These are phyloP conservation scores for Lydus trimaculatus DNA, from an alignment of 2,888 invertebrate genomes.

Conservation along the genomic window DNA sequence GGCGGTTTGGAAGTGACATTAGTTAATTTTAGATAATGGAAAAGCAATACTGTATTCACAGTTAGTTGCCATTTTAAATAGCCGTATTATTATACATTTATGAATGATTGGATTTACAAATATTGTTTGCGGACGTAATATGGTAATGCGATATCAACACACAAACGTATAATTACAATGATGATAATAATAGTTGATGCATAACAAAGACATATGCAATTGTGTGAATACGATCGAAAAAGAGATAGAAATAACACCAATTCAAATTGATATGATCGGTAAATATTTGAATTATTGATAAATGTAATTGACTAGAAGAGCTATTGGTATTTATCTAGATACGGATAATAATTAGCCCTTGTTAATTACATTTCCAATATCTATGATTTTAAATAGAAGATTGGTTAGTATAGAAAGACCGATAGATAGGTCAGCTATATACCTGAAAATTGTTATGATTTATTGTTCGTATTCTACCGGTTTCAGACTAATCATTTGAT, in stretches of 20 bases:
- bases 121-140: neutral
- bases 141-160: neutral
- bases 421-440: neutral
- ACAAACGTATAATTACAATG: neutral
- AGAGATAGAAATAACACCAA: neutral
- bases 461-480: neutral
- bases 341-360: slow-evolving; percentile 31
- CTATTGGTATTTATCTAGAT: slow-evolving; percentile 17
- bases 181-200: neutral
- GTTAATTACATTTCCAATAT: slow-evolving; percentile 32
- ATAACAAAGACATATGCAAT: neutral
- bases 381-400: slow-evolving; percentile 13
- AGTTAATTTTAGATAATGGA: neutral
- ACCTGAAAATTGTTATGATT: neutral
- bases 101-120: neutral
- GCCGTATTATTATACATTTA: neutral
- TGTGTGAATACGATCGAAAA: neutral
- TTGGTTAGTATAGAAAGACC: slow-evolving; percentile 17
- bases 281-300: slow-evolving; percentile 33
- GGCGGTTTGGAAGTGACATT: neutral
- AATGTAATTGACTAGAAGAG: slow-evolving; percentile 27
- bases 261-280: slow-evolving; percentile 18
- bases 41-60: neutral
- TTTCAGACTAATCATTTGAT: neutral
- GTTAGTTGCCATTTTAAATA: neutral